phyloP scores from a whole-genome alignment of 2,797 vertebrate genomes.

The Argya squamiceps region DNA sequence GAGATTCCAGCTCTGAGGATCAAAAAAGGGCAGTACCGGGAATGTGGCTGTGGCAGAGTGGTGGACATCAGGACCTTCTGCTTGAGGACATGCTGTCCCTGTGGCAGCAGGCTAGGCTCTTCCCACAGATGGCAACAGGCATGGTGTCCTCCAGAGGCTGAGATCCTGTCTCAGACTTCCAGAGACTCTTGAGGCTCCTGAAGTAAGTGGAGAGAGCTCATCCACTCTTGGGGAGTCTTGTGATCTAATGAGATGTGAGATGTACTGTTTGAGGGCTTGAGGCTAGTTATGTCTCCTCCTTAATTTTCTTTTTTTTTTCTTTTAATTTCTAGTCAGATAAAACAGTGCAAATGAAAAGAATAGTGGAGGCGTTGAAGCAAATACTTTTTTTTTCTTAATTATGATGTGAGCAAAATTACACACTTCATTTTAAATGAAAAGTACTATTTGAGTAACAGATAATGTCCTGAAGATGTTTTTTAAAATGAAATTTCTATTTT shows the following conservation, averaged over 20 bases:
- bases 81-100: not conserved
- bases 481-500: not conserved
- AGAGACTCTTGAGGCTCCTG: not conserved
- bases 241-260: not conserved
- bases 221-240: not conserved
- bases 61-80: not conserved
- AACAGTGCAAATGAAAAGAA: not conserved
- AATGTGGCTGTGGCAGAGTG: fast-evolving
- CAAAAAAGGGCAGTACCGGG: not conserved
- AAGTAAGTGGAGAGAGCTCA: not conserved
- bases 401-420: not conserved
- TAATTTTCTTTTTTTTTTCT: not conserved
- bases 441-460: not conserved
- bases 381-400: not conserved
- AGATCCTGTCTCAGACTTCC: not conserved
- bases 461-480: not conserved
- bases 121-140: not conserved
- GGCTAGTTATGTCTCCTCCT: not conserved
- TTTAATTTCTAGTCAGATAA: not conserved
- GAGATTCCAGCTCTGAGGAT: not conserved
- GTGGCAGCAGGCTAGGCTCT: not conserved
- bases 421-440: not conserved
- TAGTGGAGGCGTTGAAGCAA: not conserved
- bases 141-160: not conserved
- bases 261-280: not conserved